A percentile compares a stretch with the other conserved stretches of the same genome.
These are phyloP conservation scores for Diabrotica virgifera DNA, from an alignment of 1,140 invertebrate species.

Conservation along the genomic window DNA sequence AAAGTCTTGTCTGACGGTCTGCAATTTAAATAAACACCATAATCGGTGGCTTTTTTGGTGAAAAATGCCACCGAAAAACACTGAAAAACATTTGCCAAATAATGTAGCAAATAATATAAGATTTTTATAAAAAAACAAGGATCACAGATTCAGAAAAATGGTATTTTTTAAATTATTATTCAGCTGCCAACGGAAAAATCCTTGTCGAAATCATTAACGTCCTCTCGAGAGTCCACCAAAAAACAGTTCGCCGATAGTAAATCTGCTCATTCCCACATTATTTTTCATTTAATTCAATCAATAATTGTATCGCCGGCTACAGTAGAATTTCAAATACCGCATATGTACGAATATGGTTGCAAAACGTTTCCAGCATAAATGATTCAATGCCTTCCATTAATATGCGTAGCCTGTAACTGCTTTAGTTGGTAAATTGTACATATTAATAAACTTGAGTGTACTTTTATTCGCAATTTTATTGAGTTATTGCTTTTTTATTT, in stretches of 20 bases:
- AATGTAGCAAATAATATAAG: too few species aligned
- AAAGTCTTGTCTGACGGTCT: too few species aligned
- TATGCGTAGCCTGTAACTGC: constrained; percentile 23
- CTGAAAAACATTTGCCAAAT: too few species aligned
- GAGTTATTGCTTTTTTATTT: constrained; percentile 12
- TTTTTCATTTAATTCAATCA: constrained; percentile 1
- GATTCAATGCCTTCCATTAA: constrained; percentile 24
- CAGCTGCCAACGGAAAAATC: too few species aligned
- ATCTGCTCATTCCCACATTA: not conserved
- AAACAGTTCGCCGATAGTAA: not conserved
- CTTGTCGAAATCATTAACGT: not conserved
- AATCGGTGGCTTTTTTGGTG: too few species aligned
- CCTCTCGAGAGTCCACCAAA: not conserved
- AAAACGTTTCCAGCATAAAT: constrained; percentile 22
- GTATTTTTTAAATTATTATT: too few species aligned
- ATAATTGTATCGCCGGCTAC: constrained; percentile 6
- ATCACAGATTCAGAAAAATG: too few species aligned
- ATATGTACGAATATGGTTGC: constrained; percentile 23
- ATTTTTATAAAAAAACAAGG: too few species aligned
- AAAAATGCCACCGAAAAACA: too few species aligned
- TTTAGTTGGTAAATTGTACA: constrained; percentile 26
- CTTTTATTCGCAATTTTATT: constrained; percentile 9
- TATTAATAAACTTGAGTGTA: constrained; percentile 25
- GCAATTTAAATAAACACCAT: too few species aligned
- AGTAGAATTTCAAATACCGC: constrained; percentile 22